Percentiles rank a stretch among this genome's conserved stretches.
These are phyloP conservation scores for Drosophila aff. DNA, from an alignment of 1,140 invertebrate genomes.

Conservation along the genomic window DNA sequence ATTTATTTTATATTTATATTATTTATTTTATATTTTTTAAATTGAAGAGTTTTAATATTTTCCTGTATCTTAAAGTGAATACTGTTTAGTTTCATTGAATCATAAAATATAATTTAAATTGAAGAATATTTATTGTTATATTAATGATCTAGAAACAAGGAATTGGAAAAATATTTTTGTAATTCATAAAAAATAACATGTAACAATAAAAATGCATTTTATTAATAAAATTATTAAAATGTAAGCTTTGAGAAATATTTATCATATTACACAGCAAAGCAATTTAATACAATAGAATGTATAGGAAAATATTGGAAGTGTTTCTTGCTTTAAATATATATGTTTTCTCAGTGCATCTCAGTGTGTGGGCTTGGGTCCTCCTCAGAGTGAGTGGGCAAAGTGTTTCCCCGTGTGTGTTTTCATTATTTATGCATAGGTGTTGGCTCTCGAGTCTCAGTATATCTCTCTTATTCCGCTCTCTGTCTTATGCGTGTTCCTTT, in stretches of 20 bases:
- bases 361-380: not conserved
- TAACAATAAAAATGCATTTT: too few species aligned
- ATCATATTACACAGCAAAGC: not conserved
- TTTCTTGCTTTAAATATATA: not conserved
- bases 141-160: not conserved
- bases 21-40: too few species aligned
- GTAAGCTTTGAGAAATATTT: too few species aligned
- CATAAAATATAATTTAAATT: too few species aligned
- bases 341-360: conserved; percentile 2
- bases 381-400: conserved; percentile 1
- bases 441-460: conserved; percentile 49
- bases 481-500: conserved; percentile 61
- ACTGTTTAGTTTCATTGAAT: too few species aligned
- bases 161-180: too few species aligned
- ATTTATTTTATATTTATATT: too few species aligned
- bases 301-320: rapidly evolving
- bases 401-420: conserved; percentile 41
- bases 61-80: too few species aligned
- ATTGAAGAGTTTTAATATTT: not conserved
- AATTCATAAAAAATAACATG: not conserved
- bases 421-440: conserved; percentile 83
- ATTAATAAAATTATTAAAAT: not conserved
- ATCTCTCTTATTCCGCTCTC: conserved; percentile 30
- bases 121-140: too few species aligned
- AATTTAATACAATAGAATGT: not conserved